A percentile compares a stretch with the other conserved stretches of the same genome.
Evolutionary conservation across 1,140 invertebrate species (phyloP).

Genomic region (Halesus radiatus): DNA sequence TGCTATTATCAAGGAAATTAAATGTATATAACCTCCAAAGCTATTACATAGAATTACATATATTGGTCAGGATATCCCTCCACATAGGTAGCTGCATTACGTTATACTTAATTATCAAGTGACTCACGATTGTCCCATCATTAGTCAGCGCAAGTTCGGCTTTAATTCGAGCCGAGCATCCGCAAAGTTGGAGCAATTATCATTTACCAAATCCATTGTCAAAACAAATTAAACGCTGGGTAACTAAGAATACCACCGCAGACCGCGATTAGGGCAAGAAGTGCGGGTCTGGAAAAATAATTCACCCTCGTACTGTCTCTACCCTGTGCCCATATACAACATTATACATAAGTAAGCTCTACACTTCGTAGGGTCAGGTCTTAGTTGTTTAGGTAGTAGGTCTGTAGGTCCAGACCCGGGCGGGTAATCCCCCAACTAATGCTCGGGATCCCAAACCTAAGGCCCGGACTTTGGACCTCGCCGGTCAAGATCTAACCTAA

Average conservation of each 20-base stretch:
- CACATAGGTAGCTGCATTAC: no score
- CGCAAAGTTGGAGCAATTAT: constrained; percentile 2
- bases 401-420: not conserved
- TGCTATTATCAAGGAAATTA: no score
- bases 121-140: no score
- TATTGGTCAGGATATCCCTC: no score
- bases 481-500: constrained; percentile 35
- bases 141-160: no score
- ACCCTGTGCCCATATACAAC: not conserved
- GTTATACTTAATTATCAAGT: no score
- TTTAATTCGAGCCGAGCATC: no score
- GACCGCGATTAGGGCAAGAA: constrained; percentile 29
- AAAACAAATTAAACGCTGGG: constrained; percentile 11
- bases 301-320: not conserved
- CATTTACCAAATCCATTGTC: constrained; percentile 26
- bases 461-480: constrained; percentile 26
- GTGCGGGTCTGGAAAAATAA: constrained; percentile 22
- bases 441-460: constrained; percentile 17
- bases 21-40: no score
- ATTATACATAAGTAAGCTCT: constrained; percentile 5
- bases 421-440: constrained; percentile 32
- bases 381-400: constrained; percentile 23
- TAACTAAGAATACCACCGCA: constrained; percentile 16
- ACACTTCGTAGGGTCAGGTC: constrained; percentile 21
- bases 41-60: no score